Evolutionary conservation across 2,797 vertebrate species (phyloP).

Genomic region (Vespertilio murinus): DNA sequence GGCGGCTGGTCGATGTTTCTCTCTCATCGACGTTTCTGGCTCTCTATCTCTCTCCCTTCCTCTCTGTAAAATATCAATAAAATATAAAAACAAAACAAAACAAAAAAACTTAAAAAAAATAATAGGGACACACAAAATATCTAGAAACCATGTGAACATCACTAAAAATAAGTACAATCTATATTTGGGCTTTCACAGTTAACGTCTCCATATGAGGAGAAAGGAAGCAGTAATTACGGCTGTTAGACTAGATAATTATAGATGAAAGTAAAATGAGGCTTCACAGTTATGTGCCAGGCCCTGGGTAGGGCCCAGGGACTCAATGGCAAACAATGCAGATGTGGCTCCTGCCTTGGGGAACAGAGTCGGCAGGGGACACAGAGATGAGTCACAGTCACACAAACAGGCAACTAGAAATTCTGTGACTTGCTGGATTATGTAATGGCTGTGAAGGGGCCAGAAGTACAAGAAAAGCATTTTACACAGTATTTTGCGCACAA

Average conservation of each 20-base stretch:
- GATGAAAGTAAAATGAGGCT: not conserved
- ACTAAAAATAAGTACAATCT: not conserved
- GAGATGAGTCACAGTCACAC: not conserved
- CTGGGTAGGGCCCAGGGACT: not conserved
- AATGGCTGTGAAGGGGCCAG: not conserved
- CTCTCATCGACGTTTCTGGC: too few relatives aligned
- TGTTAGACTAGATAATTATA: not conserved
- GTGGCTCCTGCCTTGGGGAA: not conserved
- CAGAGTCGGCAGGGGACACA: not conserved
- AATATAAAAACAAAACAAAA: too few relatives aligned
- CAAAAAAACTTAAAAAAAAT: too few relatives aligned
- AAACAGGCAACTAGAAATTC: not conserved
- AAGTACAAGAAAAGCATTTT: not conserved
- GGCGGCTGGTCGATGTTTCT: too few relatives aligned
- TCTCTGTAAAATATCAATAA: too few relatives aligned
- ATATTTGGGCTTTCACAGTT: not conserved
- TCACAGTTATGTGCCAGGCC: not conserved
- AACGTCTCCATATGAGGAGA: not conserved
- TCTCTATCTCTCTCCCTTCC: too few relatives aligned
- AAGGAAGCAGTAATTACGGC: not conserved
- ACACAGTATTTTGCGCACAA: not conserved
- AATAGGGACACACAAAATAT: too few relatives aligned
- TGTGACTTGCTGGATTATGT: not conserved
- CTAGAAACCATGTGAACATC: not conserved
- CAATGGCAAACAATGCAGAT: not conserved